Evolutionary conservation across 2,888 invertebrate species (phyloP).

Genomic region (Matsumyia berberina): DNA sequence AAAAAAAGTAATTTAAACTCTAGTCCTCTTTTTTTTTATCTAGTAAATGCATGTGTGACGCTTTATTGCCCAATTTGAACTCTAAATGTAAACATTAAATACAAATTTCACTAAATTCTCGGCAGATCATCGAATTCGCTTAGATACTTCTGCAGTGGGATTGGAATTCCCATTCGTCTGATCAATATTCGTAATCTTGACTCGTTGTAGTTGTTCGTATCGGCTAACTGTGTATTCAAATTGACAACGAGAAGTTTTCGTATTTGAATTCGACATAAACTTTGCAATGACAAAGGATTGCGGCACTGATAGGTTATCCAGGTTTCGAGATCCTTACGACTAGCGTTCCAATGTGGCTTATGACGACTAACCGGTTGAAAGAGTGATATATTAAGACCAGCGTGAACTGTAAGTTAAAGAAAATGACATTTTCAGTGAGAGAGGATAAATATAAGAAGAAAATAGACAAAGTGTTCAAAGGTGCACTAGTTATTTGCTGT

Average conservation of each 20-base stretch:
- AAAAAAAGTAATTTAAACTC: conserved; percentile 36
- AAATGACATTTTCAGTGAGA: background rate
- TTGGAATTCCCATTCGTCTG: conserved; percentile 81
- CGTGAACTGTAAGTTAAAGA: conserved; percentile 78
- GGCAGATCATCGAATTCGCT: conserved; percentile 82
- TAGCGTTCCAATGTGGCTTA: conserved; percentile 70
- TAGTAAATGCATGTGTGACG: conserved; percentile 51
- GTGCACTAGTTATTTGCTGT: no score
- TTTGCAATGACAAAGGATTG: conserved; percentile 81
- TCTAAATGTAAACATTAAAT: conserved; percentile 44
- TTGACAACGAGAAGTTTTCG: conserved; percentile 79
- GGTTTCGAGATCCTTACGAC: conserved; percentile 71
- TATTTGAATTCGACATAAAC: conserved; percentile 81
- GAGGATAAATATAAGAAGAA: background rate
- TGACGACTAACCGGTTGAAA: conserved; percentile 64
- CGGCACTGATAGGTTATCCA: conserved; percentile 77
- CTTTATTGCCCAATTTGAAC: conserved; percentile 67
- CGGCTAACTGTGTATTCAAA: conserved; percentile 78
- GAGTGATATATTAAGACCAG: conserved; percentile 79
- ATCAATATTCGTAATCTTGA: conserved; percentile 81
- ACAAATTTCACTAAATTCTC: conserved; percentile 39
- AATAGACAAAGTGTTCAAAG: background rate
- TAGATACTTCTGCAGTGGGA: conserved; percentile 80
- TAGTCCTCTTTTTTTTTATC: conserved; percentile 30
- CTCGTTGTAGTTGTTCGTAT: conserved; percentile 79